Conservation (phyloP, 2,888 invertebrate genomes). For the Coelogynopora nodosa region DNA sequence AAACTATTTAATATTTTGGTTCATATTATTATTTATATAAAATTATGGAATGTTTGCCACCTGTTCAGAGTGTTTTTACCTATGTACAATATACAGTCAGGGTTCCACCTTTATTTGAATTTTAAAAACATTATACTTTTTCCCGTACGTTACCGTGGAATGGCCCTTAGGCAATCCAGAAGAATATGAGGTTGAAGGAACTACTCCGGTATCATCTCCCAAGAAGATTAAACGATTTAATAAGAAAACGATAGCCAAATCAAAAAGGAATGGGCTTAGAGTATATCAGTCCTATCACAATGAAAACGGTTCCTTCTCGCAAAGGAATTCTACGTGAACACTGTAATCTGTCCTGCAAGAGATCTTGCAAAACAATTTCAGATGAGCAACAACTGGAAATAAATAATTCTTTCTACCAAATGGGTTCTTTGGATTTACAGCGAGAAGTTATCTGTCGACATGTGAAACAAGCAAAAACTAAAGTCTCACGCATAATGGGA, state of each 20-base stretch:
- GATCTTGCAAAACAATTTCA: constrained; percentile 19
- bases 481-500: background rate
- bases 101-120: background rate
- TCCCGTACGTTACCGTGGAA: background rate
- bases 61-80: background rate
- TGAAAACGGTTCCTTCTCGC: background rate
- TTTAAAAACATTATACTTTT: background rate
- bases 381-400: constrained; percentile 31
- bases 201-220: background rate
- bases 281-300: constrained; percentile 20
- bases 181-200: background rate
- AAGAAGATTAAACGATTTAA: background rate
- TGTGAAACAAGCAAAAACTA: constrained; percentile 22
- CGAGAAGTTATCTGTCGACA: constrained; percentile 16
- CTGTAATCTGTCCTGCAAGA: constrained; percentile 23
- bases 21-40: background rate
- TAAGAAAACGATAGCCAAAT: constrained; percentile 3
- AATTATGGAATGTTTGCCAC: background rate
- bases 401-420: constrained; percentile 23
- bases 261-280: background rate
- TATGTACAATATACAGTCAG: background rate
- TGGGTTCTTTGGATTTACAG: constrained; percentile 19
- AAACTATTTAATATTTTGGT: background rate
- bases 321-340: constrained; percentile 1
- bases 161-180: background rate